phyloP scores from a whole-genome alignment of 2,797 vertebrate genomes.

The Ibycter americanus region DNA sequence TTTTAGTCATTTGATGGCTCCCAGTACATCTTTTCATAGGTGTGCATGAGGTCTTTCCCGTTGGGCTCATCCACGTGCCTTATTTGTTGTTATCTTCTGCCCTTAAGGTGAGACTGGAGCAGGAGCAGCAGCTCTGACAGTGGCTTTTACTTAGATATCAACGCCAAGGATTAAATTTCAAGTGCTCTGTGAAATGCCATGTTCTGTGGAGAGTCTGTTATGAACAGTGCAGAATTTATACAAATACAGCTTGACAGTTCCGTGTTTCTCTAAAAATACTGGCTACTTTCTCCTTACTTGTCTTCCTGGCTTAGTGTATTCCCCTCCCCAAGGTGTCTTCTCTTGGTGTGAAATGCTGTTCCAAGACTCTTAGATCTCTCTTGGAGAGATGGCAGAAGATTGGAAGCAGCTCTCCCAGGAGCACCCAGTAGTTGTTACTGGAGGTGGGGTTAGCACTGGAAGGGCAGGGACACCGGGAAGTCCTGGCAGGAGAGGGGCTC shows the following conservation, averaged over 20 bases:
- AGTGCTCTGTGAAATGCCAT: background rate
- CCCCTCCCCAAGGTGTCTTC: background rate
- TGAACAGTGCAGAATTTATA: background rate
- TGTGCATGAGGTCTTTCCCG: background rate
- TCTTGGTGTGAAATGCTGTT: background rate
- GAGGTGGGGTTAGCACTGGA: background rate
- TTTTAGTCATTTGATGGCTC: background rate
- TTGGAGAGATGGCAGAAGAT: background rate
- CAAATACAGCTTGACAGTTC: constrained; percentile 7
- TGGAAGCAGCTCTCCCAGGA: background rate
- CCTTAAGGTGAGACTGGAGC: background rate
- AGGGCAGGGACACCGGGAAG: background rate
- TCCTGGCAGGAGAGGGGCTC: background rate
- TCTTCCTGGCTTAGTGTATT: background rate
- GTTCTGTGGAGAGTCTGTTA: background rate
- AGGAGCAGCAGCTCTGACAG: background rate
- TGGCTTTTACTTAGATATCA: background rate
- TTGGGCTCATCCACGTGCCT: background rate
- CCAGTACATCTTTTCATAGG: background rate
- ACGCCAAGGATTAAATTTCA: constrained; percentile 5
- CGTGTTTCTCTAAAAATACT: background rate
- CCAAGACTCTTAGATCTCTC: background rate
- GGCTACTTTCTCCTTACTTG: background rate
- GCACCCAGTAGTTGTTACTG: background rate
- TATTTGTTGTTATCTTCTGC: background rate